phyloP scores from a whole-genome alignment of 1,140 invertebrate genomes.

The Prorops nasuta region DNA sequence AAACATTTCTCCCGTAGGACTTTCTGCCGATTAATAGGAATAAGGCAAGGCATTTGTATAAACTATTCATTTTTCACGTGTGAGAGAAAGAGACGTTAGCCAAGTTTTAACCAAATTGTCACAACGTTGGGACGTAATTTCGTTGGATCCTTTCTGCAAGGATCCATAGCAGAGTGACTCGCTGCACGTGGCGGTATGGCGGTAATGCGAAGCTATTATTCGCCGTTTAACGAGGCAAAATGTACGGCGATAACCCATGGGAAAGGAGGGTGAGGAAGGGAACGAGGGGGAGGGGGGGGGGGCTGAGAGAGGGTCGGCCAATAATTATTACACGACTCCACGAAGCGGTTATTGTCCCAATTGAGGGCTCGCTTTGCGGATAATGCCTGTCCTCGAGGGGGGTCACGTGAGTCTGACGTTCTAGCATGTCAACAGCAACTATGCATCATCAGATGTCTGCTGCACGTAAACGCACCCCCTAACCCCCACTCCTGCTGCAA shows the following conservation, averaged over 20 bases:
- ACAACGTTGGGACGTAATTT: too few relatives aligned
- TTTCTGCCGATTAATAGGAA: too few relatives aligned
- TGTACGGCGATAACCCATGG: slow-evolving; percentile 8
- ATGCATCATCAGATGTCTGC: slow-evolving; percentile 55
- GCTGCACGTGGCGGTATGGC: too few relatives aligned
- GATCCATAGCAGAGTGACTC: too few relatives aligned
- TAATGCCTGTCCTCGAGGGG: slow-evolving; percentile 48
- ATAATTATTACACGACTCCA: slow-evolving; percentile 45
- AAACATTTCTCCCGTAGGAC: slow-evolving; percentile 12
- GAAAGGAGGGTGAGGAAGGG: background rate
- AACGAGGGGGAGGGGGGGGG: background rate
- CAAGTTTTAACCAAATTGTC: too few relatives aligned
- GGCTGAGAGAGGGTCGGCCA: slow-evolving; percentile 23
- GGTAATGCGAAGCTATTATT: slow-evolving; percentile 25
- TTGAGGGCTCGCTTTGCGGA: slow-evolving; percentile 41
- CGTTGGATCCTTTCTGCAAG: too few relatives aligned
- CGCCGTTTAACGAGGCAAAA: slow-evolving; percentile 20
- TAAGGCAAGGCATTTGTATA: too few relatives aligned
- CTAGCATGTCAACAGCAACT: slow-evolving; percentile 55
- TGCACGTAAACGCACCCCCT: slow-evolving; percentile 42
- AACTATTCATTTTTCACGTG: too few relatives aligned
- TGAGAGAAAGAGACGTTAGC: too few relatives aligned
- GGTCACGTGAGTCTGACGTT: slow-evolving; percentile 53
- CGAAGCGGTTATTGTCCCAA: slow-evolving; percentile 48
- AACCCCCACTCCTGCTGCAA: slow-evolving; percentile 7